Evolutionary conservation across 2,113 vertebrate species (phyloP), one percentile per base, ranked within the genome.

Genomic region (Athene cunicularia): DNA sequence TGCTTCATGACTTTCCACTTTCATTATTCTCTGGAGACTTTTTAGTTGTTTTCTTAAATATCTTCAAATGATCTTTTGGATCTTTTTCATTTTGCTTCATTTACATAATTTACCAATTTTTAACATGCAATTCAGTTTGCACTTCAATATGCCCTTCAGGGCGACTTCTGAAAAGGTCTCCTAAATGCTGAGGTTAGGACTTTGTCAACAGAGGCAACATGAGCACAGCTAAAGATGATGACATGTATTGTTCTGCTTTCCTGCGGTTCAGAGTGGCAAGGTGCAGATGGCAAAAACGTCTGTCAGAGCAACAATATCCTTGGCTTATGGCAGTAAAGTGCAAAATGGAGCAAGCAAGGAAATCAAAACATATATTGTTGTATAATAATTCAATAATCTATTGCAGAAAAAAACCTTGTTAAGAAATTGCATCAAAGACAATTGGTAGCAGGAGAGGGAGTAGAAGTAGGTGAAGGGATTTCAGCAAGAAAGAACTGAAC

Each of bases 131-230:
- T 82, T 80, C 62, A 64, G 59, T 88, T 94, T 95, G 80, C 62
- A 77, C 59, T 93, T 93, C 56, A 86, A 35, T 24, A 55, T 24
- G 68, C 49, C 89, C 59, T 88, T 91, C 80, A 88, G 72, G 64
- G 67, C 72, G 74, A 94, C 76, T 60, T 90, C 85, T 68, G 43
- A 43, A 96, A 93, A 93, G 88, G 90, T 60, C 73, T 93, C 67
- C 73, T 81, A 94, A 94, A 83, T 93, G 84, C 93, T 93, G 87
- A 91, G 92, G 92, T 94, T 56, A 93, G 39, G 64, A 41, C 74
- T 92, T 91, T 55, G 53, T 82, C 74, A 72, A 75, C 52, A 81
- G 66, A 75, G 49, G 70, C 63, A 55, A 35, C 39, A 70, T 26
- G 45, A 90, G 82, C 67, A 33, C 28, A n/a, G 82, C 33, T 41